phyloP scores from a whole-genome alignment of 2,113 vertebrate species.

The Geococcyx californianus region DNA sequence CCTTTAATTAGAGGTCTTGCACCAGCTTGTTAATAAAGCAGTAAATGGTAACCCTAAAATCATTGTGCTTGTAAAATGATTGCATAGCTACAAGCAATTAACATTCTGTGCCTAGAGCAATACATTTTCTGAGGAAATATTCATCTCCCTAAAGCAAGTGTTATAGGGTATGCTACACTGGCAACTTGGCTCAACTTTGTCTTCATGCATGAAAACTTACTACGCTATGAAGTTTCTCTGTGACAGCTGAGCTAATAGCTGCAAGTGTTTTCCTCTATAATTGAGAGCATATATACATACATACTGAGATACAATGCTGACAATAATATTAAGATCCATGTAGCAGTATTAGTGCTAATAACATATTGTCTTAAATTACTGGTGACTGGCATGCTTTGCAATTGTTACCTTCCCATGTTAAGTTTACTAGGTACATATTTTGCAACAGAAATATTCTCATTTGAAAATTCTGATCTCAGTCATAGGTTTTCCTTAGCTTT shows the following conservation, averaged over 20 bases:
- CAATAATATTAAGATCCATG: not conserved
- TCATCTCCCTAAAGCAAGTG: not conserved
- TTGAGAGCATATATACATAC: not conserved
- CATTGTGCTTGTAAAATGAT: not conserved
- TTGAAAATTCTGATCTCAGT: not conserved
- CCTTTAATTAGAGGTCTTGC: not conserved
- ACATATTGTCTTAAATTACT: not conserved
- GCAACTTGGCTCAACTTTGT: not conserved
- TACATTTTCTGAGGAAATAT: not conserved
- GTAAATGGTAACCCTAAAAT: not conserved
- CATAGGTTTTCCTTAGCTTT: not conserved
- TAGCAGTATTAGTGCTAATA: rapidly evolving
- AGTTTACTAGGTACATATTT: not conserved
- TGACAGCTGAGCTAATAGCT: not conserved
- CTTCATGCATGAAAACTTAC: not conserved
- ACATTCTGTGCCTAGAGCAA: not conserved
- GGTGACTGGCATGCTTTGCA: rapidly evolving
- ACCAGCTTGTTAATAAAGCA: not conserved
- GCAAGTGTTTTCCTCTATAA: not conserved
- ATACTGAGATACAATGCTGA: not conserved
- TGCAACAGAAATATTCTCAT: not conserved
- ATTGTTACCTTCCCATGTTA: not conserved
- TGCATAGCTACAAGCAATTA: not conserved
- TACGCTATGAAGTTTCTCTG: not conserved
- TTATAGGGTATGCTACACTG: not conserved